These are phyloP conservation scores for Psettodes erumei DNA, from an alignment of 2,113 vertebrate genomes.

Conservation along the genomic window DNA sequence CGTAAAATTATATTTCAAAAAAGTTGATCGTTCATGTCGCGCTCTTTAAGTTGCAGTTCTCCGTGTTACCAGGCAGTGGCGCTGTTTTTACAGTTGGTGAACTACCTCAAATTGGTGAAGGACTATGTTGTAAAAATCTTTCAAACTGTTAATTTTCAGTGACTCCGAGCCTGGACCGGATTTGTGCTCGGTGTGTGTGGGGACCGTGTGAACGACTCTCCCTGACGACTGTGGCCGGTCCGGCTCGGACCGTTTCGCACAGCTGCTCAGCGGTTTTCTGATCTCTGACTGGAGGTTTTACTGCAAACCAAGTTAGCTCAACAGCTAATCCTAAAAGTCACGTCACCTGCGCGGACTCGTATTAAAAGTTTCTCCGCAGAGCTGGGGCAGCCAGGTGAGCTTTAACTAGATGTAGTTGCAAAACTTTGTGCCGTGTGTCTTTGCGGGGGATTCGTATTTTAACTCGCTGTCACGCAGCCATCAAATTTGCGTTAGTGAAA, in stretches of 20 bases:
- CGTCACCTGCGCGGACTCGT: slow-evolving; percentile 50
- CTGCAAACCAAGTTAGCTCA: slow-evolving; percentile 69
- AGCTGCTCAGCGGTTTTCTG: slow-evolving; percentile 53
- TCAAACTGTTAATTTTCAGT: slow-evolving; percentile 52
- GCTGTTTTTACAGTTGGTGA: slow-evolving; percentile 66
- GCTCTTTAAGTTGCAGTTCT: slow-evolving; percentile 38
- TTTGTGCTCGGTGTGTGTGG: background rate
- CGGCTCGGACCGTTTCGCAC: background rate
- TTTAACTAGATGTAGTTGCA: fast-evolving
- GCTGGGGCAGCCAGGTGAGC: background rate
- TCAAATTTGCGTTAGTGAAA: slow-evolving; percentile 8
- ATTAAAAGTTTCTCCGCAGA: slow-evolving; percentile 30
- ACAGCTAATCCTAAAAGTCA: slow-evolving; percentile 70
- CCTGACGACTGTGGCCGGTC: background rate
- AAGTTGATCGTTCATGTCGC: background rate
- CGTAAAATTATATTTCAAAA: no score
- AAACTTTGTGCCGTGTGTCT: slow-evolving; percentile 16
- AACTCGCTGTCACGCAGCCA: slow-evolving; percentile 31
- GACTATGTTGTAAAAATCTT: slow-evolving; percentile 80
- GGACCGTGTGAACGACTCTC: background rate
- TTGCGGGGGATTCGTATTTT: slow-evolving; percentile 16
- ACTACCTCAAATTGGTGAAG: slow-evolving; percentile 65
- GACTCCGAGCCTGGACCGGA: background rate
- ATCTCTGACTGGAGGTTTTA: slow-evolving; percentile 52
- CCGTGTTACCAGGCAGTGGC: slow-evolving; percentile 43